Conservation (phyloP, 1,140 invertebrate species). For the Conus ventricosus region DNA sequence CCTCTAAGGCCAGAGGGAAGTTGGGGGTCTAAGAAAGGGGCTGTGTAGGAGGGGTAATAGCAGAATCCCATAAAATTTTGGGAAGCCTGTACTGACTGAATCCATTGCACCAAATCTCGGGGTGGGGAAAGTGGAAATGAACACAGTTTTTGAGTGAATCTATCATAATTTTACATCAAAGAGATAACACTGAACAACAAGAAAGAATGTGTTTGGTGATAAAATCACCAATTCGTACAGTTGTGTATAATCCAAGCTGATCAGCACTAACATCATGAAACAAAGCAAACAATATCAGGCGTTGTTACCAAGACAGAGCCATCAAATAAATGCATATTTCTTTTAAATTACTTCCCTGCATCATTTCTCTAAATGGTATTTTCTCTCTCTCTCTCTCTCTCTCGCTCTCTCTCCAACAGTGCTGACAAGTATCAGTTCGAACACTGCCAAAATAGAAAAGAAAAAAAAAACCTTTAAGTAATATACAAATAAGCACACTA, state of each 20-base stretch:
- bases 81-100: neutral
- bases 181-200: neutral
- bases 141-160: conserved; percentile 1
- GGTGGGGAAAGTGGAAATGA: neutral
- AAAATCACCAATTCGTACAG: neutral
- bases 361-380: neutral
- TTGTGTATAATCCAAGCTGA: neutral
- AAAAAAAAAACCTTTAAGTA: neutral
- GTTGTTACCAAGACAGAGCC: neutral
- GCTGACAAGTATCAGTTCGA: no score
- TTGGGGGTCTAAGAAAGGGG: no score
- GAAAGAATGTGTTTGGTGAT: neutral
- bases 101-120: neutral
- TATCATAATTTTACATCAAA: neutral
- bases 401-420: no score
- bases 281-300: neutral
- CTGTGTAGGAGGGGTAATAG: no score
- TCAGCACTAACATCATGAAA: neutral
- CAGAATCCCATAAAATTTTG: no score
- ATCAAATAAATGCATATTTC: neutral
- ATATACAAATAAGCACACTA: neutral
- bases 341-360: neutral
- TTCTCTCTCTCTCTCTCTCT: no score
- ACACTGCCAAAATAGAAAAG: neutral
- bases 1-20: no score